Percentiles rank a stretch among this genome's conserved stretches.
These are phyloP conservation scores for human (Homo sapiens) DNA, from an alignment of 2,113 vertebrate species.

Conservation along the genomic window GRCh38 chr12:115224001-115224500, in stretches of 20 bases:
- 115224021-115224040: conserved; percentile 77
- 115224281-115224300: background rate
- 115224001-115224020: conserved; percentile 80
- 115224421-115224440: background rate
- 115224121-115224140: conserved; percentile 69
- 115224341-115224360: rapidly evolving
- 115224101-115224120: conserved; percentile 59
- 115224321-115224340: rapidly evolving
- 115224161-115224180: background rate
- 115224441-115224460: background rate
- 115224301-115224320: rapidly evolving
- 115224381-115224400: no score
- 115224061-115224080: conserved; percentile 61
- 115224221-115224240: background rate
- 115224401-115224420: background rate
- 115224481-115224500: no score
- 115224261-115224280: background rate
- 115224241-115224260: background rate
- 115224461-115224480: no score
- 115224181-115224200: background rate
- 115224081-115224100: conserved; percentile 23
- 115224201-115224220: background rate
- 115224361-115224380: background rate
- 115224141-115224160: conserved; percentile 51
- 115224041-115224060: conserved; percentile 68